Percentiles rank a stretch among this genome's conserved stretches.
phyloP scores from a whole-genome alignment of 30 jellyfish, hydroid and myxozoan species.

The Pelagia noctiluca region DNA sequence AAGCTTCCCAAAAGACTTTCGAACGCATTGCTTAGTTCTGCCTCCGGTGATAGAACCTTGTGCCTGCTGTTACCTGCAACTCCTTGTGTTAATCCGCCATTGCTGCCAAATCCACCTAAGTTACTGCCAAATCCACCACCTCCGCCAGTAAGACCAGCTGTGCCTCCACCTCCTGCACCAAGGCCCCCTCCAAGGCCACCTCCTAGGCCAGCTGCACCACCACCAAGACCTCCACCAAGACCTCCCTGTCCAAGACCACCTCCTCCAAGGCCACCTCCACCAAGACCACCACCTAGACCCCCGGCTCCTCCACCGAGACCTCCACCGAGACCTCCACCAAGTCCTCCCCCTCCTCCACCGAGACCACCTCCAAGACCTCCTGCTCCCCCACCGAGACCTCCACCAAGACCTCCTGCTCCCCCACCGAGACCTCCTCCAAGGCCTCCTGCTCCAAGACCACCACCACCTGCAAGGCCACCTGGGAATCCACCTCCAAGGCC shows the following conservation, averaged over 20 bases:
- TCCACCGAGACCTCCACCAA: constrained; percentile 64
- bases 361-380: constrained; percentile 47
- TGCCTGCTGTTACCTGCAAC: constrained; percentile 42
- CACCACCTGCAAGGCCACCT: constrained; percentile 39
- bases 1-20: constrained; percentile 60
- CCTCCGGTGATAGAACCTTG: constrained; percentile 27
- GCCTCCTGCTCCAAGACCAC: constrained; percentile 34
- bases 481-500: constrained; percentile 50
- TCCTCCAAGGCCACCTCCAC: constrained; percentile 63
- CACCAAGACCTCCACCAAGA: constrained; percentile 79
- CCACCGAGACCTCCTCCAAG: constrained; percentile 57
- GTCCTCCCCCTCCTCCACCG: constrained; percentile 70
- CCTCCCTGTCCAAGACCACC: constrained; percentile 68
- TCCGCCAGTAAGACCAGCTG: constrained; percentile 54
- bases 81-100: constrained; percentile 41
- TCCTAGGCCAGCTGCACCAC: constrained; percentile 55
- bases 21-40: constrained; percentile 47
- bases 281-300: constrained; percentile 11
- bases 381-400: constrained; percentile 60
- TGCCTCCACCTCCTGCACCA: constrained; percentile 48
- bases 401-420: constrained; percentile 47
- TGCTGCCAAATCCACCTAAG: constrained; percentile 40
- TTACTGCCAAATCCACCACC: constrained; percentile 46
- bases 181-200: constrained; percentile 65
- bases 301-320: constrained; percentile 68